Evolutionary conservation across 2,888 invertebrate species (phyloP).

Genomic region (Anticlea derivata): DNA sequence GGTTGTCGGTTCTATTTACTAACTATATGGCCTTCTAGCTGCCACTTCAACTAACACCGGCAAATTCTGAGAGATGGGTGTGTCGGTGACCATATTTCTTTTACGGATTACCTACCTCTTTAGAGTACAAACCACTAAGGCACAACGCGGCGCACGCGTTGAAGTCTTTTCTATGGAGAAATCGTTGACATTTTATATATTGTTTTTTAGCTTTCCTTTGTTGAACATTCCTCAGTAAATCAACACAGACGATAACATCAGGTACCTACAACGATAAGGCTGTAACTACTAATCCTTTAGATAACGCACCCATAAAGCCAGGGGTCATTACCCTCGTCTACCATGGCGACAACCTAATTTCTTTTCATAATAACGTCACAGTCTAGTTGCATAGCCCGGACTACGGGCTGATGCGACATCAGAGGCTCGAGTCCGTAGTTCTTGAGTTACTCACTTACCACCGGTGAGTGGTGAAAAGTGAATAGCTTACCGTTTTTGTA

Average conservation of each 20-base stretch:
- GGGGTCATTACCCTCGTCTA: conserved; percentile 44
- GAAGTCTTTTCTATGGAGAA: conserved; percentile 1
- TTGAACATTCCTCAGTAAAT: conserved; percentile 1
- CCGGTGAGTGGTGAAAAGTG: too few relatives aligned
- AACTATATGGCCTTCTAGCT: too few relatives aligned
- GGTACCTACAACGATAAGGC: conserved; percentile 16
- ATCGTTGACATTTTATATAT: too few relatives aligned
- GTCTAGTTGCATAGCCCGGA: conserved; percentile 59
- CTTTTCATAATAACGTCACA: conserved; percentile 73
- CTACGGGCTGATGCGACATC: conserved; percentile 55
- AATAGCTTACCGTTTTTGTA: too few relatives aligned
- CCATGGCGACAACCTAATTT: conserved; percentile 70
- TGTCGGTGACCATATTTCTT: too few relatives aligned
- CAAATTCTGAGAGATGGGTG: too few relatives aligned
- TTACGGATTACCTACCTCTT: too few relatives aligned
- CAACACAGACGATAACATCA: conserved; percentile 10
- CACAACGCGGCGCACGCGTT: not conserved
- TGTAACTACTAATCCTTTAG: conserved; percentile 14
- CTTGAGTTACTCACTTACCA: too few relatives aligned
- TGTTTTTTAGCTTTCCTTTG: not conserved
- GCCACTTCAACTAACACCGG: too few relatives aligned
- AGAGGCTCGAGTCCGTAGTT: too few relatives aligned
- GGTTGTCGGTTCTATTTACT: too few relatives aligned
- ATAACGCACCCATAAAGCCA: conserved; percentile 24
- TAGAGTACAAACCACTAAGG: too few relatives aligned